Evolutionary conservation across 2,888 invertebrate species (phyloP), one percentile per base, ranked within the genome.

Genomic region (Sphaeridia pumilis): DNA sequence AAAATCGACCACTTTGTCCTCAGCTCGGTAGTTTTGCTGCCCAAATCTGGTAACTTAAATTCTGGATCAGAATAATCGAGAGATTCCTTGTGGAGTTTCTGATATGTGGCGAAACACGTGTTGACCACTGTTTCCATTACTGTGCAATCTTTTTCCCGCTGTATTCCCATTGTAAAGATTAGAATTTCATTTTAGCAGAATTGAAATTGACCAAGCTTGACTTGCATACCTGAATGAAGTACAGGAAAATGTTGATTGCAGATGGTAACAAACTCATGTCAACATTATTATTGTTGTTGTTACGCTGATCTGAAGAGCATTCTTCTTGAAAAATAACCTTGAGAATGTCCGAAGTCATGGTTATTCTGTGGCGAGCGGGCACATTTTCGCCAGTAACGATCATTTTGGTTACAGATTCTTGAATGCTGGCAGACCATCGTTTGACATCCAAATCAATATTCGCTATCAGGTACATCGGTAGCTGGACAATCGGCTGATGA

Each of bases 61-160:
- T n/a, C n/a, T n/a, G n/a, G n/a, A n/a, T n/a, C n/a, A n/a, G n/a
- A n/a, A n/a, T n/a, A n/a, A n/a, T n/a, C n/a, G n/a, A n/a, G n/a
- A n/a, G n/a, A n/a, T n/a, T n/a, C 14, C 24, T 36, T 26, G 28
- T 52, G 52, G 24, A 59, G 49, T 35, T 52, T 52, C 49, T 63
- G 63, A 38, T 54, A 63, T n/a, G 63, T 65, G 46, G 65, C 63
- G 45, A 67, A 63, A 71, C 87, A 88, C 35, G 84, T 87, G 71
- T 90, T 90, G 62, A 90, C 76, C 62, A 90, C 75, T 34, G 87
- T 85, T 73, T 90, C 90, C 66, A 89, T 75, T 72, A 89, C 90
- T 38, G 88, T 89, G 73, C 87, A 86, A 62, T 83, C 83, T 66
- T 80, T 80, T 73, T 90, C 90, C 70, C 82, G 83, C 76, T 77